These are phyloP conservation scores for Julus scandinavius DNA, from an alignment of 2,888 invertebrate genomes.

Conservation along the genomic window DNA sequence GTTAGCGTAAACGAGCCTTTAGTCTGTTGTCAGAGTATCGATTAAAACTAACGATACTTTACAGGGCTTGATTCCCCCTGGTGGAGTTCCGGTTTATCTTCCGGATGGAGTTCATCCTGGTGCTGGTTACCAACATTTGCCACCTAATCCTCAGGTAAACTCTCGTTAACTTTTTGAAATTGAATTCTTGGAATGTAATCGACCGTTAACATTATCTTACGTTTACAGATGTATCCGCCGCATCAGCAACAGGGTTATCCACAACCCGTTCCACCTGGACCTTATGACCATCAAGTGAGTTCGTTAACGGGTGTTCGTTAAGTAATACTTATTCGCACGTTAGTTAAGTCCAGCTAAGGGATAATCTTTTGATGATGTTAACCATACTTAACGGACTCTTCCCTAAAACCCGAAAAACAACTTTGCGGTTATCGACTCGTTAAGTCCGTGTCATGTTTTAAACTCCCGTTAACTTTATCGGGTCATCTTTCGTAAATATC, in stretches of 20 bases:
- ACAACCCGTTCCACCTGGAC: not conserved
- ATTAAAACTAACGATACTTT: no score
- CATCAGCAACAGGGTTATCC: not conserved
- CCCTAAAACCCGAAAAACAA: no score
- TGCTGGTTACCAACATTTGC: constrained; percentile 56
- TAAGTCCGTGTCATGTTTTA: no score
- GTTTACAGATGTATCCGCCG: constrained; percentile 64
- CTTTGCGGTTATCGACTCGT: no score
- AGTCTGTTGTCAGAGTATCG: no score
- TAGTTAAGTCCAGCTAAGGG: no score
- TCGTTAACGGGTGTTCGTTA: no score
- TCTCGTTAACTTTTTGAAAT: no score
- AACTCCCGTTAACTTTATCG: not conserved
- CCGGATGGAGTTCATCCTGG: constrained; percentile 48
- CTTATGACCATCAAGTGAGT: constrained; percentile 57
- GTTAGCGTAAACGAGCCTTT: not conserved
- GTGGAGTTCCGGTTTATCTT: constrained; percentile 20
- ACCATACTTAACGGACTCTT: no score
- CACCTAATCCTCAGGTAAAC: constrained; percentile 56
- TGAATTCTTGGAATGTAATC: no score
- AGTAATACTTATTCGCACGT: no score
- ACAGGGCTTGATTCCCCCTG: constrained; percentile 50
- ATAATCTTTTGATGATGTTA: no score
- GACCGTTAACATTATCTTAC: constrained; percentile 72
- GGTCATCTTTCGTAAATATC: not conserved